These are phyloP conservation scores for Psammodynastes pulverulentus DNA, from an alignment of 2,113 vertebrate genomes.

Conservation along the genomic window DNA sequence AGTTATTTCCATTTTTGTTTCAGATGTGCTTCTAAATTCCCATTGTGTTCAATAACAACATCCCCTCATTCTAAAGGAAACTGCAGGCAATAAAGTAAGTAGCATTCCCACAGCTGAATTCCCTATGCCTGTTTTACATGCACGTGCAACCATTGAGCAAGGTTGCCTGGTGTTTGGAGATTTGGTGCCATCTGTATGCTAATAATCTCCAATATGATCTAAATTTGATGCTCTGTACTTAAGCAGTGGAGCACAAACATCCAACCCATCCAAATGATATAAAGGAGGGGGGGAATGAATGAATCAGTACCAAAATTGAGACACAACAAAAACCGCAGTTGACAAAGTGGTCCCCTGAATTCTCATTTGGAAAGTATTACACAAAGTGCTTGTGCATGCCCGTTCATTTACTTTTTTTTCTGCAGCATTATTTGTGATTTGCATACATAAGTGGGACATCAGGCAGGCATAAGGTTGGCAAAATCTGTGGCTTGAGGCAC, in stretches of 20 bases:
- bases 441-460: background rate
- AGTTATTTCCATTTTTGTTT: background rate
- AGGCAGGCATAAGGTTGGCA: background rate
- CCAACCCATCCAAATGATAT: background rate
- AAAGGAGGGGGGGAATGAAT: background rate
- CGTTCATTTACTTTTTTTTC: background rate
- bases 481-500: background rate
- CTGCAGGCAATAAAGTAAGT: background rate
- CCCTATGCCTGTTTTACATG: background rate
- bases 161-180: background rate
- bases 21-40: background rate
- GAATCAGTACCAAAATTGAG: background rate
- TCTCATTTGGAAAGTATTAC: background rate
- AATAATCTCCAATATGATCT: background rate
- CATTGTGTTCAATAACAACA: background rate
- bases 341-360: background rate
- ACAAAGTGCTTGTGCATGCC: background rate
- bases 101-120: background rate
- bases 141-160: background rate
- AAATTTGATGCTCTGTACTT: background rate
- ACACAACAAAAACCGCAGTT: background rate
- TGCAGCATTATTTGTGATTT: background rate
- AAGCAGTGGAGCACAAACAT: background rate
- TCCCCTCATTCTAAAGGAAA: background rate
- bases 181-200: background rate